A percentile compares a stretch with the other conserved stretches of the same genome.
phyloP scores from a whole-genome alignment of 2,113 vertebrate species.

The Corythoichthys haematopterus region DNA sequence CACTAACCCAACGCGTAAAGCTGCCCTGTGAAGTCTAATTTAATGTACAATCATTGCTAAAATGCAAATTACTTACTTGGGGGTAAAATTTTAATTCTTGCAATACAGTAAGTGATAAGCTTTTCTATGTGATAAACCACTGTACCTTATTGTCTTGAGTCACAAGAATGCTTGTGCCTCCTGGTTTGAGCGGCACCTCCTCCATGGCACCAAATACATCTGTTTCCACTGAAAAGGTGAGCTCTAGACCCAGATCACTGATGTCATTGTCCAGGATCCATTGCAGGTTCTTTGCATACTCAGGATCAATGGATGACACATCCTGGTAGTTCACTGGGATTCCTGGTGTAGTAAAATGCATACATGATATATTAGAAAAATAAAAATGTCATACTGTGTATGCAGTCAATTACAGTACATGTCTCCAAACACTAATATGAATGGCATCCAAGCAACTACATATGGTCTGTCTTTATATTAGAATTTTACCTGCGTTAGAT shows the following conservation, averaged over 20 bases:
- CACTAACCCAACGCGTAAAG: neutral
- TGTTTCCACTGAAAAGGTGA: constrained; percentile 95
- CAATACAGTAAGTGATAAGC: neutral
- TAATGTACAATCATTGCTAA: neutral
- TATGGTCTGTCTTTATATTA: neutral
- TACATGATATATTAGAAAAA: neutral
- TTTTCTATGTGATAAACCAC: neutral
- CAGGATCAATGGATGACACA: constrained; percentile 96
- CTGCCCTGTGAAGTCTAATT: neutral
- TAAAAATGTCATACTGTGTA: neutral
- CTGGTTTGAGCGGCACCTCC: constrained; percentile 92
- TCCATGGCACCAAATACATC: constrained; percentile 98
- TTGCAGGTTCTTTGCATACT: constrained; percentile 97
- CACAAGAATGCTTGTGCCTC: constrained; percentile 86
- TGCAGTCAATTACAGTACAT: neutral
- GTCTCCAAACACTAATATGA: neutral
- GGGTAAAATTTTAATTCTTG: neutral
- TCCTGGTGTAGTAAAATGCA: constrained; percentile 70
- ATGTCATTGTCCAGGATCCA: constrained; percentile 99
- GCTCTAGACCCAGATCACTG: constrained; percentile 91
- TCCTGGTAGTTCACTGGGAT: constrained; percentile 99
- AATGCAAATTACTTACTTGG: neutral
- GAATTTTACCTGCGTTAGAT: neutral
- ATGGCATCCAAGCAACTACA: neutral
- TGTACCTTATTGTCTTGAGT: constrained; percentile 94